Percentiles rank a stretch among this genome's conserved stretches.
These are phyloP conservation scores for Oryctes rhinoceros DNA, from an alignment of 1,140 invertebrate genomes.

Conservation along the genomic window DNA sequence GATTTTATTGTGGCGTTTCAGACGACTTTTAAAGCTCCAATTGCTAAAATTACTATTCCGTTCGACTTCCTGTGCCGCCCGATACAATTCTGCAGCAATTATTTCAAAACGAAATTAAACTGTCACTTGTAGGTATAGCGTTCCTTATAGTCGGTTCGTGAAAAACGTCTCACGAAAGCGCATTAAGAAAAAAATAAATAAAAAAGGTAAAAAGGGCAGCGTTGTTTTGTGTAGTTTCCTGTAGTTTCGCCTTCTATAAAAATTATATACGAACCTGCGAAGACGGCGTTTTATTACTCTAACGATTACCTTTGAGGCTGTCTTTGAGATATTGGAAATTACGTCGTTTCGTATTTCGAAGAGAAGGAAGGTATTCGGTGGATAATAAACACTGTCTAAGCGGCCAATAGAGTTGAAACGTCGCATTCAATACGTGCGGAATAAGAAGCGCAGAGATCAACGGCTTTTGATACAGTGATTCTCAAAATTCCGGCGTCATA, in stretches of 20 bases:
- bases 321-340: no score
- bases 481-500: no score
- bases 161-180: not conserved
- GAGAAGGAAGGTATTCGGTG: no score
- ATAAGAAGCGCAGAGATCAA: no score
- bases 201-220: not conserved
- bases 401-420: no score
- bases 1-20: constrained; percentile 36
- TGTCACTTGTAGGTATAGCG: not conserved
- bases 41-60: constrained; percentile 33
- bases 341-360: no score
- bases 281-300: no score
- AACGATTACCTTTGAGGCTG: no score
- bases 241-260: not conserved
- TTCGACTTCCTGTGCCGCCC: not conserved
- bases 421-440: no score
- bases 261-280: no score
- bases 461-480: no score
- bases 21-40: constrained; percentile 32
- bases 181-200: constrained; percentile 6
- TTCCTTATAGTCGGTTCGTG: not conserved
- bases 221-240: not conserved
- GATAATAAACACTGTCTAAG: no score
- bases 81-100: constrained; percentile 13
- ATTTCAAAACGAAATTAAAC: constrained; percentile 36